Percentiles rank a stretch among this genome's conserved stretches.
phyloP scores from a whole-genome alignment of 2,797 vertebrate species.

The Pelodytes ibericus region DNA sequence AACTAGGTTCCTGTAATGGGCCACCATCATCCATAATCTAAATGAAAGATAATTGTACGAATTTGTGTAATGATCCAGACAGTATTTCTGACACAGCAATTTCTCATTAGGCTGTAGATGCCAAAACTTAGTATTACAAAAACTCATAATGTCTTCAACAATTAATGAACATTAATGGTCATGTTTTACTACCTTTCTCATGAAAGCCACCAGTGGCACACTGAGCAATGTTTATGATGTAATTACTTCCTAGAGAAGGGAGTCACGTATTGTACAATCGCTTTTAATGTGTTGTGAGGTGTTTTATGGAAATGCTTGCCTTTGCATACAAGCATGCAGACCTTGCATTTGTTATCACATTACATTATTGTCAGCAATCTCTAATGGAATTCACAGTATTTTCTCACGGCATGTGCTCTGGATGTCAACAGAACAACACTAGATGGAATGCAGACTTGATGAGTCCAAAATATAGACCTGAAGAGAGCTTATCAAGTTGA shows the following conservation, averaged over 20 bases:
- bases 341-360: neutral
- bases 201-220: neutral
- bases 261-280: neutral
- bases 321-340: neutral
- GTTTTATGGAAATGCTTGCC: neutral
- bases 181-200: conserved; percentile 8
- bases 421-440: conserved; percentile 9
- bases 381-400: neutral
- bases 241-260: neutral
- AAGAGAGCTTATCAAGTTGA: conserved; percentile 35
- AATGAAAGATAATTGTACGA: conserved; percentile 32
- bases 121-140: neutral
- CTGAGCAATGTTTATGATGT: neutral
- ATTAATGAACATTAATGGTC: conserved; percentile 24
- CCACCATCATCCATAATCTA: conserved; percentile 19
- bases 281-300: too few relatives aligned
- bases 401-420: neutral
- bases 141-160: neutral
- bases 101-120: conserved; percentile 11
- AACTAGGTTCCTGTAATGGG: neutral
- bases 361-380: neutral
- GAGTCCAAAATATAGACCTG: conserved; percentile 9
- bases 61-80: conserved; percentile 38
- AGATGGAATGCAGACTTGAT: conserved; percentile 19
- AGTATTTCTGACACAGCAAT: conserved; percentile 18